Evolutionary conservation across 1,140 invertebrate genomes (phyloP).

Genomic region (honey bee (Apis mellifera)): DNA sequence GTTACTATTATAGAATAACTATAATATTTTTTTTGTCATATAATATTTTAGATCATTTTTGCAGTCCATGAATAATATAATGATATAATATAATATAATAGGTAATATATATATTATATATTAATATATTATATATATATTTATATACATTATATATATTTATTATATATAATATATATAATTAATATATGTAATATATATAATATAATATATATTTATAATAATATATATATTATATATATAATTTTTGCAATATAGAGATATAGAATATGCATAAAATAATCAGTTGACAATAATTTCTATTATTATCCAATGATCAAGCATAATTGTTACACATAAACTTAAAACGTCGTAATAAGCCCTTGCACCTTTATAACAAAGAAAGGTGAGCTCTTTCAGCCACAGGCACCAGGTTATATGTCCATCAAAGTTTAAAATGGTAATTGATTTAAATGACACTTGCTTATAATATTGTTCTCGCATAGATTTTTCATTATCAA

Average conservation of each 20-base stretch:
- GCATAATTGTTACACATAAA: constrained; percentile 69
- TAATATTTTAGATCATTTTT: constrained; percentile 65
- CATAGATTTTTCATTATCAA: constrained; percentile 79
- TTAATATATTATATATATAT: constrained; percentile 47
- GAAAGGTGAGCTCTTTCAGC: constrained; percentile 71
- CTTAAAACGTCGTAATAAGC: constrained; percentile 68
- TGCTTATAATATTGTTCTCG: constrained; percentile 76
- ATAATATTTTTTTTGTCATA: constrained; percentile 65
- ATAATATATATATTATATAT: constrained; percentile 38
- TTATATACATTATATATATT: constrained; percentile 36
- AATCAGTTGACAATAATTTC: constrained; percentile 68
- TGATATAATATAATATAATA: constrained; percentile 57
- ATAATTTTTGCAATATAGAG: constrained; percentile 63
- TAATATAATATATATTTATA: constrained; percentile 11
- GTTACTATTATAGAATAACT: constrained; percentile 66
- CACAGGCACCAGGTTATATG: constrained; percentile 77
- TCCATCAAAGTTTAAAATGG: constrained; percentile 75
- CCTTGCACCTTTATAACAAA: constrained; percentile 69
- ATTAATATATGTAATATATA: constrained; percentile 67
- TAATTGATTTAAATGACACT: constrained; percentile 77
- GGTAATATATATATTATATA: constrained; percentile 54
- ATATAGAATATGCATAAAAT: constrained; percentile 70
- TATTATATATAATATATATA: constrained; percentile 43
- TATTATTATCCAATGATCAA: constrained; percentile 68
- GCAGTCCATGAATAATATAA: constrained; percentile 70